These are phyloP conservation scores for Darevskia nairensis DNA, from an alignment of 2,797 vertebrate genomes.

Conservation along the genomic window DNA sequence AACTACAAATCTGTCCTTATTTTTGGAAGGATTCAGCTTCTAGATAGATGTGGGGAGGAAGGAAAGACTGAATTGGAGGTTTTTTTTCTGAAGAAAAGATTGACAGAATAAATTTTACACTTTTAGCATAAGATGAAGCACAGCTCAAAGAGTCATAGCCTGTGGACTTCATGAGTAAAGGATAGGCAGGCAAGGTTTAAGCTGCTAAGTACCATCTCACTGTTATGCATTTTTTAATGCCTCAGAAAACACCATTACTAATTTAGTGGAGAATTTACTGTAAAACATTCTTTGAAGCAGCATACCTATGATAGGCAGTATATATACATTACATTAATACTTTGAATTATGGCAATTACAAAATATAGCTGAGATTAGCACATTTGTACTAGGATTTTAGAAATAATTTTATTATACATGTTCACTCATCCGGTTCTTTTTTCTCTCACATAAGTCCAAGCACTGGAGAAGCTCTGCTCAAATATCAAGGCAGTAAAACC, in stretches of 20 bases:
- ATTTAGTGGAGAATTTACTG: slow-evolving; percentile 60
- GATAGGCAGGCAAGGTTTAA: slow-evolving; percentile 34
- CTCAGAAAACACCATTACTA: slow-evolving; percentile 60
- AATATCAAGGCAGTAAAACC: neutral
- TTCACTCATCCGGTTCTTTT: slow-evolving; percentile 26
- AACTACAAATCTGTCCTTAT: neutral
- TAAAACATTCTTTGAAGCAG: slow-evolving; percentile 54
- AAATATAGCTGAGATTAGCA: slow-evolving; percentile 51
- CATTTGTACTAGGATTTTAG: slow-evolving; percentile 39
- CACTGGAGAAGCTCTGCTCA: fast-evolving
- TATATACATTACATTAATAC: slow-evolving; percentile 61
- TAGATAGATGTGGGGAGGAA: neutral
- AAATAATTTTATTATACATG: slow-evolving; percentile 37
- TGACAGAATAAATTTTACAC: neutral
- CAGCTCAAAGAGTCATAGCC: neutral
- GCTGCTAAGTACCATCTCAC: slow-evolving; percentile 44
- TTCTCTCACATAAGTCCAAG: neutral
- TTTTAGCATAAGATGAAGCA: slow-evolving; percentile 22
- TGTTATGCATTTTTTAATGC: slow-evolving; percentile 50
- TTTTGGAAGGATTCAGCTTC: neutral
- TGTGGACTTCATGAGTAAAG: slow-evolving; percentile 34
- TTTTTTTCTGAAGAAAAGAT: neutral
- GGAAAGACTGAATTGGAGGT: neutral
- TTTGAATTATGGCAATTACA: slow-evolving; percentile 47
- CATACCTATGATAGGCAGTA: slow-evolving; percentile 41